Evolutionary conservation across 64 coral and sea anemone species (phyloP).

Genomic region (Pachyseris speciosa): DNA sequence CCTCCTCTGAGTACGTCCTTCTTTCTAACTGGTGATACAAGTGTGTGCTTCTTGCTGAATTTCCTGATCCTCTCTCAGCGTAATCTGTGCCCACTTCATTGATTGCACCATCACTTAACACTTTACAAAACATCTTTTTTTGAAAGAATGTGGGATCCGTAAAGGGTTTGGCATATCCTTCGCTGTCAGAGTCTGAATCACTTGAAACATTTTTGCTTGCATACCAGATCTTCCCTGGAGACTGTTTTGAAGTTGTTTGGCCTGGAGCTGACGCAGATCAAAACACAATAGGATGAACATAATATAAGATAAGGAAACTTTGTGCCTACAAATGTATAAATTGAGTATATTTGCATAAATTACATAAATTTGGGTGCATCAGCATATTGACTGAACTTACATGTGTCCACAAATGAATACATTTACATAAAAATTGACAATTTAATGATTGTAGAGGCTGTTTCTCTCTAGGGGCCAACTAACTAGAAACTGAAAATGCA

Average conservation of each 20-base stretch:
- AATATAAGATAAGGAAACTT: neutral
- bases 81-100: constrained; percentile 7
- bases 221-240: constrained; percentile 53
- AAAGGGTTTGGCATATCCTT: constrained; percentile 48
- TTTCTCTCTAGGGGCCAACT: too few species aligned
- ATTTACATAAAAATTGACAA: too few species aligned
- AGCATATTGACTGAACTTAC: too few species aligned
- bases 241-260: neutral
- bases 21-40: constrained; percentile 3
- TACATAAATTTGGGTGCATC: too few species aligned
- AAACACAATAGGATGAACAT: neutral
- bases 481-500: too few species aligned
- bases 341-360: too few species aligned
- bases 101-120: constrained; percentile 75
- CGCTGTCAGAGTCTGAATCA: constrained; percentile 73
- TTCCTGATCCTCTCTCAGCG: neutral
- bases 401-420: too few species aligned
- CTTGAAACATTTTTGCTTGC: constrained; percentile 59
- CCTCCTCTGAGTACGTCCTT: neutral
- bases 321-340: too few species aligned
- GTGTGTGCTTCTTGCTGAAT: neutral
- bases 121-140: constrained; percentile 13
- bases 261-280: neutral
- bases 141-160: constrained; percentile 8
- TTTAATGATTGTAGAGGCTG: too few species aligned